Base-by-base conservation (phyloP, 2,113 vertebrate genomes). In the Formicarius rufipectus region DNA sequence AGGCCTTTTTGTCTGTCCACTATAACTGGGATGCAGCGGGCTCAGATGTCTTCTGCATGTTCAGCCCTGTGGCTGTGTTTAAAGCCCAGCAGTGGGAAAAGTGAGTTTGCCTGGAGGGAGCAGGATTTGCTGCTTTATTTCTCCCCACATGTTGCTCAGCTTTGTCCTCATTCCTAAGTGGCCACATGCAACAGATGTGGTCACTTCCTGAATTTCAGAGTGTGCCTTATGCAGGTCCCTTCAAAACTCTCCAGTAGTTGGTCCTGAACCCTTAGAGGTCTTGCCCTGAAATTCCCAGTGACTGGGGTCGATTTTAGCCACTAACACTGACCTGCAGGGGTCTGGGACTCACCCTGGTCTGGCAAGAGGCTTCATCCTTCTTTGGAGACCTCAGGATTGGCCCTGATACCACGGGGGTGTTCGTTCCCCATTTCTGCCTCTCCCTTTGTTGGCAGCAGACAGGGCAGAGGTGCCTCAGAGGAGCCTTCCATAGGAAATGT, bases 11-110 rank as follows among this genome's bases (percentile, higher is more conserved):
- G 39, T 52, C 45, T 75, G 17, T 33, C 30, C 24, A 52, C 33
- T 24, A 13, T 58, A 78, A 77, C 42, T 78, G 2, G 1, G 37
- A 20, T 0, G 1, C 27, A 84, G 45, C 1, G 4, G n/a, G 64
- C 45, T 67, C 19, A 12, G 22, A 84, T 84, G 7, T 22, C n/a
- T 80, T 44, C 60, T 87, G 52, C 14, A 42, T 82, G 22, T 58
- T n/a, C 73, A 77, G 14, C 64, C 35, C 39, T 20, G 25, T 50
- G 2, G 0, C 83, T 76, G 11, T 72, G 19, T 44, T 75, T 75
- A 49, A 90, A 85, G 28, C 42, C 47, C 39, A 67, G 31, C 37
- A 84, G 56, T 28, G 30, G 60, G 24, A 50, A 58, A 82, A 62
- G n/a, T 52, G 39, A 52, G 6, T 42, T 92, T 79, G n/a, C 16